Base-by-base conservation (phyloP, 2,797 vertebrate species). In the Sebastes miniatus region DNA sequence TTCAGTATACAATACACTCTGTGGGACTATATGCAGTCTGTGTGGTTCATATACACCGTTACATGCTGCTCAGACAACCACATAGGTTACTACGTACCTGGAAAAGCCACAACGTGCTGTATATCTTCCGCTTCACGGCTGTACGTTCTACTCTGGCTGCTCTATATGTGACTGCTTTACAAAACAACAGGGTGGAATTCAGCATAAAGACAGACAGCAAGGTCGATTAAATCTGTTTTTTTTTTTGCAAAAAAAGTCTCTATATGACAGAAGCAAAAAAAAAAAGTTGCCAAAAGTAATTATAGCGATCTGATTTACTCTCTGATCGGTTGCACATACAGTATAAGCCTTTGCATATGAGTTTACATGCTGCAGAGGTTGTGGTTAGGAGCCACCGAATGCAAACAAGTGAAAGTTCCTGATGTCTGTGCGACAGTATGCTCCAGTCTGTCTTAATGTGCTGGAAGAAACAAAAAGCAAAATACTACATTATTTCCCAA, bases 41-140 rank as follows among this genome's bases (percentile, higher is more conserved):
- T 85, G 78, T 54, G 75, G 74, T 65, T 87, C 25, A 47, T 50
- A 76, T 69, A 77, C n/a, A 61, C 14, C 52, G 34, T 64, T 47
- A 78, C 39, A 29, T 39, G 59, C 73, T 73, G 68, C 70, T 79
- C 47, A 76, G 50, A 87, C 43, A 89, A 91, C 91, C 90, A 81
- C 92, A 93, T n/a, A 62, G 66, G 81, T 90, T 84, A 86, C 83
- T 61, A 80, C 16, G 16, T 70, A 77, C 34, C 78, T 82, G 71
- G 69, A 87, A 74, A 90, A 91, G 58, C 91, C 90, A 88, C 89
- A 93, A 76, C 11, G 31, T 10, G 61, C 72, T 71, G n/a, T 43
- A 81, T 25, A 73, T 67, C 67, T 76, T 82, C 79, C 52, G 11
- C 68, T 73, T 57, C 20, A 54, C n/a, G 25, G 8, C 12, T 52